phyloP scores from a whole-genome alignment of 2,888 invertebrate species.

The Diaprepes abbreviatus region DNA sequence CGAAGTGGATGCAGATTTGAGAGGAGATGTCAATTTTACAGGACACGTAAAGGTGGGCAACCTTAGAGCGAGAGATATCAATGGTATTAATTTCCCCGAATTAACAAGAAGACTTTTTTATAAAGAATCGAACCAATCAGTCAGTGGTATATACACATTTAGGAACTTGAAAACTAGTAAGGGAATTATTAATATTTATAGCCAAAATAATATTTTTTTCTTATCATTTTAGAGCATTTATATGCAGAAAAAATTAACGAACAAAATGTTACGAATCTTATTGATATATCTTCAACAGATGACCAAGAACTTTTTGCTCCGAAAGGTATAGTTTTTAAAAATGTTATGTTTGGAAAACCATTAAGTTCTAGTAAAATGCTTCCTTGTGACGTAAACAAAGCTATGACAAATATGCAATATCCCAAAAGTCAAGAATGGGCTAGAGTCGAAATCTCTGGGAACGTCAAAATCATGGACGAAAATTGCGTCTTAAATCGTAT shows the following conservation, averaged over 20 bases:
- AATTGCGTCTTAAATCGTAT: constrained; percentile 54
- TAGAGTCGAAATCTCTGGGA: constrained; percentile 52
- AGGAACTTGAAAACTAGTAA: constrained; percentile 59
- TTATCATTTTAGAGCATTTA: constrained; percentile 53
- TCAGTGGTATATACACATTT: constrained; percentile 57
- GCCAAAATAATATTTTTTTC: no score
- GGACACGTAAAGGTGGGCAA: constrained; percentile 56
- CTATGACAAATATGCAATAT: constrained; percentile 50
- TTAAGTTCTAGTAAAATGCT: constrained; percentile 46
- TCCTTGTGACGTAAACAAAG: constrained; percentile 53
- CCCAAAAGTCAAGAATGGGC: constrained; percentile 55
- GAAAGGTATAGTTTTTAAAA: constrained; percentile 48
- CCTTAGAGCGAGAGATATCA: constrained; percentile 55
- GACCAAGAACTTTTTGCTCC: constrained; percentile 53
- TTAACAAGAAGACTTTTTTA: constrained; percentile 57
- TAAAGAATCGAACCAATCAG: constrained; percentile 57
- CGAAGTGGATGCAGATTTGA: constrained; percentile 44
- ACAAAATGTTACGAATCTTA: constrained; percentile 51
- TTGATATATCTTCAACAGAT: constrained; percentile 51
- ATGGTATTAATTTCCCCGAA: constrained; percentile 57
- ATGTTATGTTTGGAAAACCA: constrained; percentile 41
- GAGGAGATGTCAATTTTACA: constrained; percentile 55
- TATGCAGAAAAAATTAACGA: constrained; percentile 55
- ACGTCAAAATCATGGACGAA: constrained; percentile 56
- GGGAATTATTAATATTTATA: background rate